phyloP scores from a whole-genome alignment of 92 coral and sea anemone species.

The Paragorgia papillata region DNA sequence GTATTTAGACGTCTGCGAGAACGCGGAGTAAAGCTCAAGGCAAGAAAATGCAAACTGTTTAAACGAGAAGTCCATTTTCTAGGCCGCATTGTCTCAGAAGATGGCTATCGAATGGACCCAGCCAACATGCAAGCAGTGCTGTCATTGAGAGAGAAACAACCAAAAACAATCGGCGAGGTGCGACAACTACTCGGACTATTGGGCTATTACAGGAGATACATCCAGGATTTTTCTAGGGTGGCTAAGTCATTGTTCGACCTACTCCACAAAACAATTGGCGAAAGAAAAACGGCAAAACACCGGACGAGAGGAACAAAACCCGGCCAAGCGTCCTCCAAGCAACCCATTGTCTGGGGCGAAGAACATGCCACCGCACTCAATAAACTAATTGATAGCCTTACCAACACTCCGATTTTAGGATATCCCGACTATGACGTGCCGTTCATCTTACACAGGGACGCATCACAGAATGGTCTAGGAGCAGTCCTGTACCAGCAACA shows the following conservation, averaged over 20 bases:
- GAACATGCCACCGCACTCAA: too few relatives aligned
- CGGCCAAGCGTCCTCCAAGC: too few relatives aligned
- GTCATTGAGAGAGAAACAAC: too few relatives aligned
- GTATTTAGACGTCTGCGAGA: neutral
- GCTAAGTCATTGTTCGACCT: conserved; percentile 15
- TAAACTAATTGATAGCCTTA: conserved; percentile 44
- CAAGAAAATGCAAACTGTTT: neutral
- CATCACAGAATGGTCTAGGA: conserved; percentile 50
- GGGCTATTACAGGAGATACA: conserved; percentile 5
- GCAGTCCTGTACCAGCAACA: conserved; percentile 45
- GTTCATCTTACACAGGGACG: conserved; percentile 40
- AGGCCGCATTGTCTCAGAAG: neutral
- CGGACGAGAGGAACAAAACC: too few relatives aligned
- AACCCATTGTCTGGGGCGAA: too few relatives aligned
- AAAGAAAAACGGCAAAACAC: neutral
- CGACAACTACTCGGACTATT: too few relatives aligned
- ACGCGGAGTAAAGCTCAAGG: neutral
- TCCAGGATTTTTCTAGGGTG: conserved; percentile 6
- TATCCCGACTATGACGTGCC: conserved; percentile 57
- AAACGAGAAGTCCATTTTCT: neutral
- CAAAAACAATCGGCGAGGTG: neutral
- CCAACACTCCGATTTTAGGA: conserved; percentile 55
- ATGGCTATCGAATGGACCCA: neutral
- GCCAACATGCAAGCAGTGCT: neutral
- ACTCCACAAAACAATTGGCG: neutral